Conservation (phyloP, 2,113 vertebrate species). For the Gobius niger region DNA sequence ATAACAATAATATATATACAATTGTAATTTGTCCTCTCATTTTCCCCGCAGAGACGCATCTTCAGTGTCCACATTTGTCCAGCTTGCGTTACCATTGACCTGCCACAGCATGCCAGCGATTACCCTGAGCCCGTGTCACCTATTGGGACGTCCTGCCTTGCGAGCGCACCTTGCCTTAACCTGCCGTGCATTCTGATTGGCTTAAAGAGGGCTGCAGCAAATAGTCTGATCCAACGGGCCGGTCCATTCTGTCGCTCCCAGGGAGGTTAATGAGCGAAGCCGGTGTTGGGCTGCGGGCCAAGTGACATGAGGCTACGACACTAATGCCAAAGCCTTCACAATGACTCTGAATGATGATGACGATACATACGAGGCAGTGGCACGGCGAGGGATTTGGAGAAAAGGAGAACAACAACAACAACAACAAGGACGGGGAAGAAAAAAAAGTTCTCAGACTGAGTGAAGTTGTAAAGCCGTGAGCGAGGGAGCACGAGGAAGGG, state of each 20-base stretch:
- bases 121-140: constrained; percentile 36
- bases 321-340: constrained; percentile 67
- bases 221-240: constrained; percentile 60
- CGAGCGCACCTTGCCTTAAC: constrained; percentile 41
- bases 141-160: not conserved
- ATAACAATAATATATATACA: no score
- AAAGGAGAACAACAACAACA: constrained; percentile 26
- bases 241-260: constrained; percentile 61
- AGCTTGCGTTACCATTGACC: constrained; percentile 37
- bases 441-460: constrained; percentile 60
- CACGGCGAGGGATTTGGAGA: constrained; percentile 32
- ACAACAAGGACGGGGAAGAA: not conserved
- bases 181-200: constrained; percentile 44
- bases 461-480: constrained; percentile 55
- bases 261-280: constrained; percentile 81
- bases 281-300: constrained; percentile 73
- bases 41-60: not conserved
- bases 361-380: constrained; percentile 50
- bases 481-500: constrained; percentile 36
- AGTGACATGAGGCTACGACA: constrained; percentile 66
- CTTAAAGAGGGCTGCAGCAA: constrained; percentile 62
- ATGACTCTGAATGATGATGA: constrained; percentile 78
- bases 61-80: constrained; percentile 30
- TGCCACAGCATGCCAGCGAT: constrained; percentile 29
- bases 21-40: not conserved